A percentile compares a stretch with the other conserved stretches of the same genome.
Conservation (phyloP, 2,797 vertebrate genomes). For the Synanceia verrucosa region DNA sequence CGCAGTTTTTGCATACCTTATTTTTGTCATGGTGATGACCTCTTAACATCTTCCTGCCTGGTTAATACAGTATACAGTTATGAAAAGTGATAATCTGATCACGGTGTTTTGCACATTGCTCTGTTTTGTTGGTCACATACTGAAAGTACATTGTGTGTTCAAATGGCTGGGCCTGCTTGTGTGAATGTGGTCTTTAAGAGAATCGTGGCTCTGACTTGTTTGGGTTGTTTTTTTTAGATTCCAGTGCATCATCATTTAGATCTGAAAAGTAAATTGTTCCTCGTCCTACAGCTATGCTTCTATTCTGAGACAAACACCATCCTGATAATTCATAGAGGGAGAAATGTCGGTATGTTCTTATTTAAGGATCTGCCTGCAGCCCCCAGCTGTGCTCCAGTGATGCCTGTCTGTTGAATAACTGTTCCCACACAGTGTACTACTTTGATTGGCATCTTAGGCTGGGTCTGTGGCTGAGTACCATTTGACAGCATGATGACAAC, state of each 20-base stretch:
- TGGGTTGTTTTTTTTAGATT: slow-evolving; percentile 11
- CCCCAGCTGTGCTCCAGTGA: slow-evolving; percentile 11
- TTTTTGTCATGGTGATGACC: slow-evolving; percentile 50
- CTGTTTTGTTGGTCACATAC: slow-evolving; percentile 40
- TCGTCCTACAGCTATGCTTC: slow-evolving; percentile 41
- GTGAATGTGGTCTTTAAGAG: slow-evolving; percentile 45
- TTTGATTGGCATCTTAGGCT: slow-evolving; percentile 24
- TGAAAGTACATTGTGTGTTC: slow-evolving; percentile 43
- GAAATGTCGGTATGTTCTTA: slow-evolving; percentile 37
- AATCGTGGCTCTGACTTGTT: slow-evolving; percentile 21
- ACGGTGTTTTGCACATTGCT: slow-evolving; percentile 59
- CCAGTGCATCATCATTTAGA: slow-evolving; percentile 30
- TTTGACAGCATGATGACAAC: slow-evolving; percentile 59
- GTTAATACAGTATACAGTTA: slow-evolving; percentile 41
- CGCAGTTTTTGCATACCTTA: slow-evolving; percentile 39
- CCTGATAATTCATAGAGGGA: slow-evolving; percentile 21
- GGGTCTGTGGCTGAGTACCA: slow-evolving; percentile 33
- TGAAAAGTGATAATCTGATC: slow-evolving; percentile 57
- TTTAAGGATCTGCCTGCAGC: slow-evolving; percentile 21
- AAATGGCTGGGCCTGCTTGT: slow-evolving; percentile 34
- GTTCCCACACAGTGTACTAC: slow-evolving; percentile 34
- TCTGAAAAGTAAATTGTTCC: slow-evolving; percentile 41
- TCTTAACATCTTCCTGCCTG: slow-evolving; percentile 51
- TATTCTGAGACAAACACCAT: slow-evolving; percentile 48
- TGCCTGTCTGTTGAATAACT: slow-evolving; percentile 11